These are phyloP conservation scores for Drosophila elegans DNA, from an alignment of 1,140 invertebrate species.

Conservation along the genomic window DNA sequence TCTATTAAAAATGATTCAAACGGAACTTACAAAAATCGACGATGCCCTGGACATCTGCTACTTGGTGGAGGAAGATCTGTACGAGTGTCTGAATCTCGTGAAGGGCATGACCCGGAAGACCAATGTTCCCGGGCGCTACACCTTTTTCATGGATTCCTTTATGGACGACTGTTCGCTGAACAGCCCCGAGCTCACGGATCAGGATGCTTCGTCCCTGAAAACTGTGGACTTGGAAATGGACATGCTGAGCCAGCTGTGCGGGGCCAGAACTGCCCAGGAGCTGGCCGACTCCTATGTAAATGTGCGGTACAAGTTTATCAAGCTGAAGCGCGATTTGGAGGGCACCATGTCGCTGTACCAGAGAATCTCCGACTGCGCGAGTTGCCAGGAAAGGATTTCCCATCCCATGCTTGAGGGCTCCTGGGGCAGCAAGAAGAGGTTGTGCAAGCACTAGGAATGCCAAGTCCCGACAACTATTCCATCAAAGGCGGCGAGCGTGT, in stretches of 20 bases:
- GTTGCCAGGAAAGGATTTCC: slow-evolving; percentile 28
- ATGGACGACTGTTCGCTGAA: neutral
- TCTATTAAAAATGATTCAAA: neutral
- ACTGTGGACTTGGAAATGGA: slow-evolving; percentile 9
- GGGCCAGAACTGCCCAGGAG: slow-evolving; percentile 40
- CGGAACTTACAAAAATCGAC: slow-evolving; percentile 50
- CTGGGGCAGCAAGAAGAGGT: slow-evolving; percentile 1
- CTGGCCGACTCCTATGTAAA: slow-evolving; percentile 46
- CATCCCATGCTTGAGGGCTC: slow-evolving; percentile 40
- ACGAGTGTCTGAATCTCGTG: slow-evolving; percentile 37
- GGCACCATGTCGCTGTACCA: slow-evolving; percentile 23
- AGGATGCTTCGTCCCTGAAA: slow-evolving; percentile 1
- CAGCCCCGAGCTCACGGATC: neutral
- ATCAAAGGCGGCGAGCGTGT: slow-evolving; percentile 27
- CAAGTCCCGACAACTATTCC: slow-evolving; percentile 17
- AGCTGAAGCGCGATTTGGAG: slow-evolving; percentile 49
- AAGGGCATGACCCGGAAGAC: slow-evolving; percentile 42
- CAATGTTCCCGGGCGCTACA: slow-evolving; percentile 45
- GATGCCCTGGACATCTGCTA: slow-evolving; percentile 43
- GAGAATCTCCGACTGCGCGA: slow-evolving; percentile 17
- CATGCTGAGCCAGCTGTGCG: neutral
- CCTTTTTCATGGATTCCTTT: slow-evolving; percentile 2
- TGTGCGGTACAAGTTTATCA: slow-evolving; percentile 57
- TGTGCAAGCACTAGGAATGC: slow-evolving; percentile 40
- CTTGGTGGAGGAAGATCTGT: slow-evolving; percentile 30